Evolutionary conservation across 2,113 vertebrate genomes (phyloP), one percentile per base, ranked within the genome.

Genomic region (Tragulus kanchil): DNA sequence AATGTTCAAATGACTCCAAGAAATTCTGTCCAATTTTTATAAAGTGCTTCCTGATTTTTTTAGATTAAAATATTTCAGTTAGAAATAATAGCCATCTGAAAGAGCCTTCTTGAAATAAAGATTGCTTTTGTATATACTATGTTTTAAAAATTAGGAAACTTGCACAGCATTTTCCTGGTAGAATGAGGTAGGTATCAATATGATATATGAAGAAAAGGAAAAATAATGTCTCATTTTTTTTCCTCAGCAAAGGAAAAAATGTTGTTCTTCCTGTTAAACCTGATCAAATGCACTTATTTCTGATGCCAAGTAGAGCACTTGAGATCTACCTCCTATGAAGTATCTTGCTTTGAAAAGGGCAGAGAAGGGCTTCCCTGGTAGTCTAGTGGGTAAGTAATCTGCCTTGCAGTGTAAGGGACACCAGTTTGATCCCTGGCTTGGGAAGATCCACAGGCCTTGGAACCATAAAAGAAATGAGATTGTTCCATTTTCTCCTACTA

Each of bases 61-160:
- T 89, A 69, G 5, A 45, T 86, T 52, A 86, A 97, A 59, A 45
- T 54, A 83, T 36, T 95, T 90, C 36, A 64, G 10, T 61, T 59
- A 11, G 87, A 87, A 71, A 25, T 83, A 85, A 17, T 36, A 75
- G 4, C 25, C 31, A 64, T 45, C 65, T 75, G 36, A 17, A 77
- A 25, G 65, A 10, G 67, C 21, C 13, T 59, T 23, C 23, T 91
- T 85, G 19, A 6, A 54, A 62, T 4, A 61, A 45, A 69, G 21
- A 67, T 3, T 42, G 14, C 0, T 69, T 89, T 89, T 58, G 4
- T 21, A 2, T 26, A 31, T 10, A 59, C 8, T 54, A 2, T 26
- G 1, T 45, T 71, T 77, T 36, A 36, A 96, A 85, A 92, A 78
- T 83, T 52, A 36, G 36, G 58, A 89, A 87, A 67, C 31, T 36